Conservation (phyloP, 2,113 vertebrate species). For the Aspidoscelis tigris region DNA sequence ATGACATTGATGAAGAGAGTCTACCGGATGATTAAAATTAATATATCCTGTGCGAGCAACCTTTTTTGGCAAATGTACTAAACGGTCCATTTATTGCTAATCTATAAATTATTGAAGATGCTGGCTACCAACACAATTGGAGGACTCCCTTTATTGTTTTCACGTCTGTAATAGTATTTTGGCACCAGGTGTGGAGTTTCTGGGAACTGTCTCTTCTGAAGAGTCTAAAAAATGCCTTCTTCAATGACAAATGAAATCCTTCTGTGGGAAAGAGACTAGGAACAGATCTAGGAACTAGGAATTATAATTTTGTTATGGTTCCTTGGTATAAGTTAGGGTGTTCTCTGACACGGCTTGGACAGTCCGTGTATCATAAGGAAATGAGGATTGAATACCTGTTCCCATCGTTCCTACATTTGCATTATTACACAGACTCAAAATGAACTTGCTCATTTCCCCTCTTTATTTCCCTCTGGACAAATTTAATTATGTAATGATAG, state of each 20-base stretch:
- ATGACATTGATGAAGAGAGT: conserved; percentile 51
- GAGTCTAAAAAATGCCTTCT: conserved; percentile 12
- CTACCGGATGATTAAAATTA: conserved; percentile 13
- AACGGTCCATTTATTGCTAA: conserved; percentile 50
- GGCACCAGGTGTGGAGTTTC: conserved; percentile 53
- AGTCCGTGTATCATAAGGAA: too few species aligned
- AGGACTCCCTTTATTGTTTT: conserved; percentile 47
- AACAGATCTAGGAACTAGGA: background rate
- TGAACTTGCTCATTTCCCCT: too few species aligned
- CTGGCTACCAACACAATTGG: conserved; percentile 33
- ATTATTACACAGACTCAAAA: too few species aligned
- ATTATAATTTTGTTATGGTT: too few species aligned
- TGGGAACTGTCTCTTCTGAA: conserved; percentile 51
- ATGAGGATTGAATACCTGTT: too few species aligned
- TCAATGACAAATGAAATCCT: conserved; percentile 12
- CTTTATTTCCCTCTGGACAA: too few species aligned
- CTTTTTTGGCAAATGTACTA: conserved; percentile 48
- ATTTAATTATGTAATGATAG: too few species aligned
- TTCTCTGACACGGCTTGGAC: too few species aligned
- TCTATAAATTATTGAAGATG: conserved; percentile 58
- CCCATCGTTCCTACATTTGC: too few species aligned
- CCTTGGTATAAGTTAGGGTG: background rate
- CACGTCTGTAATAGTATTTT: conserved; percentile 45
- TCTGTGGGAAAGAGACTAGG: background rate
- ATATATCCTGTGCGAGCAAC: conserved; percentile 6